Conservation (phyloP, 2,113 vertebrate species). For the Capreolus pygargus region DNA sequence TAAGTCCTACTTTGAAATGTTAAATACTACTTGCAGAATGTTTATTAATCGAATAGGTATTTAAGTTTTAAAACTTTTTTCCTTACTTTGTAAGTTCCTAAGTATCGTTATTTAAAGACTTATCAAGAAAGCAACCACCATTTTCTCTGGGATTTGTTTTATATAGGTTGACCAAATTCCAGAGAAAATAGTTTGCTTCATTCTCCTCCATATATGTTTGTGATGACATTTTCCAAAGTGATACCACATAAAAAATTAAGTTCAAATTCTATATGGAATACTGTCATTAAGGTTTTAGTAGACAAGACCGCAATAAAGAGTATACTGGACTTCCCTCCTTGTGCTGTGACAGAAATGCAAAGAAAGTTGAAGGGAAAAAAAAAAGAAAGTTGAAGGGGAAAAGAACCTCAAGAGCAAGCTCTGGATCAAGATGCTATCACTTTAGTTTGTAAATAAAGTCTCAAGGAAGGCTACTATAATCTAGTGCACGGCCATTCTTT, state of each 20-base stretch:
- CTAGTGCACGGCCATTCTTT: background rate
- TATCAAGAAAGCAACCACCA: background rate
- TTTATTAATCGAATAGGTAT: background rate
- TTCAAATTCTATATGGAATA: background rate
- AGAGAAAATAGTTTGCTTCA: background rate
- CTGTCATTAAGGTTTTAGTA: background rate
- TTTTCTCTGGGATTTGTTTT: background rate
- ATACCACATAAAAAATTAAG: background rate
- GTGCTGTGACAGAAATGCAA: background rate
- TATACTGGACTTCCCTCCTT: background rate
- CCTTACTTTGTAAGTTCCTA: background rate
- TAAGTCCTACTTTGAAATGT: background rate
- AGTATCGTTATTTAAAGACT: constrained; percentile 4
- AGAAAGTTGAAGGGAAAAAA: background rate
- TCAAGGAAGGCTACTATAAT: background rate
- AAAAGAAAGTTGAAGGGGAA: background rate
- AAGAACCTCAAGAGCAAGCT: background rate
- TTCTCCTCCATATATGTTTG: background rate
- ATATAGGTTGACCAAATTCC: background rate
- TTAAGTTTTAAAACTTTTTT: background rate
- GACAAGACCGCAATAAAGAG: background rate
- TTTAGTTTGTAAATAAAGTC: background rate
- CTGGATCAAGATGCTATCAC: background rate
- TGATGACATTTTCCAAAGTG: background rate
- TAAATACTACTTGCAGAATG: background rate